Evolutionary conservation across 1,140 invertebrate genomes (phyloP), one percentile per base, ranked within the genome.

Genomic region (Marisa cornuarietis): DNA sequence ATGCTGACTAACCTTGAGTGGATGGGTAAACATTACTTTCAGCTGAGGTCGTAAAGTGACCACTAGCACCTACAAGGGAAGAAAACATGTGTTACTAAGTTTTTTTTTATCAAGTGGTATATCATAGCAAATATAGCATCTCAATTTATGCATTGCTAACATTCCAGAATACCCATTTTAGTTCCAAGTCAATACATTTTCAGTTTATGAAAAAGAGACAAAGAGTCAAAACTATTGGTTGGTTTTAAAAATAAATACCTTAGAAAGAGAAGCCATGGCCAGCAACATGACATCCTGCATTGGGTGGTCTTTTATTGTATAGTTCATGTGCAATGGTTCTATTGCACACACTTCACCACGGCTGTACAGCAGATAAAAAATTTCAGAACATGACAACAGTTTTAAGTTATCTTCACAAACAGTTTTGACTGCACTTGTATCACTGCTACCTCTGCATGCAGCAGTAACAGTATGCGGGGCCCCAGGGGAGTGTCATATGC

Each of bases 291-390:
- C 94, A 87, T 94, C 94, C 77, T 88, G 94, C 94, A 96, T 91
- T 5, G 95, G 94, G 88, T 95, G 94, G 62, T 93, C 92, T 75
- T 94, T 93, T 79, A 95, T 85, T 92, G 93, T 89, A 24, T 87
- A 85, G 85, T 95, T 93, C 82, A 96, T 93, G 58, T 95, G 91
- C 6, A 98, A 91, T 2, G 96, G 96, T 88, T 97, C 96, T 61
- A 98, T 92, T n/a, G 94, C 94, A 87, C 96, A 96, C 63, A 97
- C 98, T 93, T 99, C 98, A 2, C 98, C 98, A 74, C 96, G 94
- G 75, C 97, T 97, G 68, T 13, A 22, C 13, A 68, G 10, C 54
- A 58, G 11, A 58, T 6, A 4, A 11, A 6, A 14, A 8, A 58
- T 9, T 42, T 58, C 54, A 58, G 11, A 58, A 58, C 16, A 58